Percentiles rank a stretch among this genome's conserved stretches.
Evolutionary conservation across 1,140 invertebrate genomes (phyloP).

Genomic region (Pentalonia nigronervosa): DNA sequence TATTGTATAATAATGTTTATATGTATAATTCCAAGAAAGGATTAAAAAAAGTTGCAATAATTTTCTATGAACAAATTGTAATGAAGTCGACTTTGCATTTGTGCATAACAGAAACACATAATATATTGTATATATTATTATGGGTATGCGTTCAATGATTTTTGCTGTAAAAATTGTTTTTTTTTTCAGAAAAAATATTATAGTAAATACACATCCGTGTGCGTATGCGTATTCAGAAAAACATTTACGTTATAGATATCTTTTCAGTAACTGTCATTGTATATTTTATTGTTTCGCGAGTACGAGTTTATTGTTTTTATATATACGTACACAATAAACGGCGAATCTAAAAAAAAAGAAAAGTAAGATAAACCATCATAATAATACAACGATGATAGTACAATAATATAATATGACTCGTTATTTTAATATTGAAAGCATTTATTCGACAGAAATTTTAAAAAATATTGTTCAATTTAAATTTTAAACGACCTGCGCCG

Average conservation of each 20-base stretch:
- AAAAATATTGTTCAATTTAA: not conserved
- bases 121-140: not conserved
- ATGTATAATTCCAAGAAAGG: not conserved
- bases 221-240: not conserved
- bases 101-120: not conserved
- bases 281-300: too few relatives aligned
- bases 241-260: not conserved
- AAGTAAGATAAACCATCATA: not conserved
- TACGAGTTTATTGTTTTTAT: too few relatives aligned
- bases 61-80: not conserved
- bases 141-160: not conserved
- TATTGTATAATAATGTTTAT: too few relatives aligned
- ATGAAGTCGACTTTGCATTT: not conserved
- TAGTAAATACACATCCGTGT: not conserved
- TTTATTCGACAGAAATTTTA: not conserved
- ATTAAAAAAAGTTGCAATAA: not conserved
- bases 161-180: not conserved
- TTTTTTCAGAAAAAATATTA: not conserved
- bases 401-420: not conserved
- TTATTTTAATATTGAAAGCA: not conserved
- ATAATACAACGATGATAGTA: too few relatives aligned
- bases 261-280: constrained; percentile 8
- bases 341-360: not conserved
- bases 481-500: not conserved
- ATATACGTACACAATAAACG: not conserved